Evolutionary conservation across 2,888 invertebrate genomes (phyloP), one percentile per base, ranked within the genome.

Genomic region (Dryobotodes eremita): DNA sequence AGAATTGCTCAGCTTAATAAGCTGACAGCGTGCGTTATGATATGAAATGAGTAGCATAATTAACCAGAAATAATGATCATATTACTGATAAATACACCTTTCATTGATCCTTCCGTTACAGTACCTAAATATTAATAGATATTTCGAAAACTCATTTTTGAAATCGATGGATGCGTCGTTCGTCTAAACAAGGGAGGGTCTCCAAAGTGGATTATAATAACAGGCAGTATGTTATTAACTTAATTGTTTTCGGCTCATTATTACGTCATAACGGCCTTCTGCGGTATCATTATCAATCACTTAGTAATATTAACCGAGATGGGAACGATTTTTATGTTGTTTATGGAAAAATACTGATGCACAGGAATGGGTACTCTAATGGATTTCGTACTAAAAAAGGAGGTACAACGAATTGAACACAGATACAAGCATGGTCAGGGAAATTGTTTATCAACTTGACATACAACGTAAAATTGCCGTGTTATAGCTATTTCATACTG

Each of bases 201-300:
- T 61, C 48, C 66, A 84, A 82, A 84, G 77, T 86, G 65, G 77
- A 86, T 84, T 86, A 77, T 82, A 86, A 77, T 77, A 77, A 72
- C 83, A 64, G 71, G 10, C 55, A 20, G 53, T 75, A 59, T 78
- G 70, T 55, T 75, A 82, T 86, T 65, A 70, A 66, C 64, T 69
- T 70, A 86, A 82, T 84, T 82, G 83, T 70, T 75, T 82, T 65
- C 15, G 48, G 62, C 82, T 77, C 74, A 84, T 82, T 82, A 71
- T 77, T 68, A 57, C 64, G 48, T 59, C 53, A 59, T 75, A 57
- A 59, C 17, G 42, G 26, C 72, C 61, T 59, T 71, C 53, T 69
- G 36, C 2, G 36, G 53, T 64, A 64, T n/a, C 80, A 71, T 74
- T 74, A 77, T 77, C 62, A 82, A 71, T 77, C 76, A 71, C 76